phyloP scores from a whole-genome alignment of 2,797 vertebrate species.

The Spinus pinus region DNA sequence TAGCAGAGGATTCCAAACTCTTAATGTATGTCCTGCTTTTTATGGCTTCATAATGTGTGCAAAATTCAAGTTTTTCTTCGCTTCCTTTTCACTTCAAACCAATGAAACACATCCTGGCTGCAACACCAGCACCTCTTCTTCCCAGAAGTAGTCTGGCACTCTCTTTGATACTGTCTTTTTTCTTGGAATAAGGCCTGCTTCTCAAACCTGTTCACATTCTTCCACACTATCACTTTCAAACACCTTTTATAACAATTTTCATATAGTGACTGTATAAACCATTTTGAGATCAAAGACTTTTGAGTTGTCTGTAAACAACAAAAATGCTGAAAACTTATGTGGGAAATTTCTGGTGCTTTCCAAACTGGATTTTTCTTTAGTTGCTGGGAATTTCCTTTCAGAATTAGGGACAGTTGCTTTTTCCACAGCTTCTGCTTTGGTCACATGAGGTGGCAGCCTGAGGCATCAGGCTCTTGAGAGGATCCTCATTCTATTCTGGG shows the following conservation, averaged over 20 bases:
- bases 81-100: background rate
- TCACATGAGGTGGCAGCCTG: background rate
- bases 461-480: background rate
- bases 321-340: background rate
- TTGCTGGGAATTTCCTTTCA: background rate
- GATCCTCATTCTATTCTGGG: slow-evolving; percentile 44
- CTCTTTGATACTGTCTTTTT: background rate
- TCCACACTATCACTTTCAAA: background rate
- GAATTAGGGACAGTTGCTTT: background rate
- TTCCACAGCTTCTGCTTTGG: slow-evolving; percentile 37
- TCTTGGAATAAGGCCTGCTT: background rate
- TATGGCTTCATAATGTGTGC: background rate
- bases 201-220: background rate
- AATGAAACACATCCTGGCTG: background rate
- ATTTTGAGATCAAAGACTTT: background rate
- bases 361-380: background rate
- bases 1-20: background rate
- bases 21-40: background rate
- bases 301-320: background rate
- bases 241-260: background rate
- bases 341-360: slow-evolving; percentile 21
- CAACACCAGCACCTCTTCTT: background rate
- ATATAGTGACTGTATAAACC: background rate
- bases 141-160: background rate
- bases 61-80: background rate